Evolutionary conservation across 2,888 invertebrate species (phyloP), one percentile per base, ranked within the genome.

Genomic region (Synergus gifuensis): DNA sequence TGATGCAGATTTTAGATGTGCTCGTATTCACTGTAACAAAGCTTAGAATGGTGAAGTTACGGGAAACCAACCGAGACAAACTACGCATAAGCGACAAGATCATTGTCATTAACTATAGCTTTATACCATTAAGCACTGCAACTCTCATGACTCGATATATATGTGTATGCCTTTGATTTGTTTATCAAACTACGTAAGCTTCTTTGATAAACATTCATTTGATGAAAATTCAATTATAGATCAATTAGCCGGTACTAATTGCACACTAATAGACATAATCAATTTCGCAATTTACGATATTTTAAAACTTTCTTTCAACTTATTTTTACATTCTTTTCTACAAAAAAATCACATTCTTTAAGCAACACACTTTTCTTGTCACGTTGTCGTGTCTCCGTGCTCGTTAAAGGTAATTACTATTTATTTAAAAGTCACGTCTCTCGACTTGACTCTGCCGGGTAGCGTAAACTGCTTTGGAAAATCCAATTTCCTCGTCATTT

Each of bases 401-500:
- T 73, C 49, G 73, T 73, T 73, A 54, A 2, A 18, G 73, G 18
- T 73, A 73, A 73, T 54, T 54, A 54, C 36, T 73, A 73, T 73
- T 73, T 73, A 73, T 73, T 73, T 73, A 54, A 73, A 73, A 54
- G 54, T 54, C 54, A 73, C 73, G 54, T 73, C 36, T 54, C n/a
- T n/a, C 73, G 36, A 54, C 54, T n/a, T 73, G 54, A 73, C 73
- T 49, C 49, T 54, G 54, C 54, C 28, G 16, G 44, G 22, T 49
- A 44, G 40, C 63, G 67, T 60, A 64, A 77, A 77, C 66, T 44
- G 62, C 69, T 78, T 49, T 42, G 69, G 78, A 79, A 79, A 80
- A 80, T 80, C 77, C 80, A 80, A 80, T 80, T 80, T 77, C 80
- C 79, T 77, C 73, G 73, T 54, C 73, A 73, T 73, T 73, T 36